Evolutionary conservation across 2,113 vertebrate genomes (phyloP).

Genomic region (Ictidomys tridecemlineatus): DNA sequence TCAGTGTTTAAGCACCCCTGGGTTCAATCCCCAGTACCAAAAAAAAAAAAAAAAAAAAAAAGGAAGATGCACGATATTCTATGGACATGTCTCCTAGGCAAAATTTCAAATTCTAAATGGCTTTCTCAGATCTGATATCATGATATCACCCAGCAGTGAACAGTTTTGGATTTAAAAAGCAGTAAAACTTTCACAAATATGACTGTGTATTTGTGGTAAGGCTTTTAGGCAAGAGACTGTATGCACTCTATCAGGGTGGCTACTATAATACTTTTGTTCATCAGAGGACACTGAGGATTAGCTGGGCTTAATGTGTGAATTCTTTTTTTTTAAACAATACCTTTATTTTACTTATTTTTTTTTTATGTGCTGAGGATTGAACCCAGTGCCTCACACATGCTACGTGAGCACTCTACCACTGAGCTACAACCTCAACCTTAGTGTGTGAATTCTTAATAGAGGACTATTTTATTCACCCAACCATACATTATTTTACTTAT

Average conservation of each 20-base stretch:
- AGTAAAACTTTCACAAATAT: neutral
- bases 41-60: no score
- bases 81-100: neutral
- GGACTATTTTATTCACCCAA: neutral
- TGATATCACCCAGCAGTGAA: neutral
- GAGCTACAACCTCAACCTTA: neutral
- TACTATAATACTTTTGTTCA: neutral
- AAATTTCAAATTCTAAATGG: constrained; percentile 19
- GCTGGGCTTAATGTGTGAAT: neutral
- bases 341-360: no score
- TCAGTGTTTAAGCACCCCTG: no score
- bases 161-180: neutral
- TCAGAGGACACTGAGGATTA: neutral
- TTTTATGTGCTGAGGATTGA: no score
- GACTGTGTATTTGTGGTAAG: neutral
- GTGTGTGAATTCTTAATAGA: neutral
- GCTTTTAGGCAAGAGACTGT: neutral
- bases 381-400: no score
- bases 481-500: neutral
- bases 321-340: neutral
- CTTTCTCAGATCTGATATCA: neutral
- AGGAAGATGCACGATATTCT: neutral
- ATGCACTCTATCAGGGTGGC: neutral
- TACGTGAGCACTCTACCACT: no score
- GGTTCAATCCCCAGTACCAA: no score